Base-by-base conservation (phyloP, 2,888 invertebrate genomes). In the Linnaemya vulpina region DNA sequence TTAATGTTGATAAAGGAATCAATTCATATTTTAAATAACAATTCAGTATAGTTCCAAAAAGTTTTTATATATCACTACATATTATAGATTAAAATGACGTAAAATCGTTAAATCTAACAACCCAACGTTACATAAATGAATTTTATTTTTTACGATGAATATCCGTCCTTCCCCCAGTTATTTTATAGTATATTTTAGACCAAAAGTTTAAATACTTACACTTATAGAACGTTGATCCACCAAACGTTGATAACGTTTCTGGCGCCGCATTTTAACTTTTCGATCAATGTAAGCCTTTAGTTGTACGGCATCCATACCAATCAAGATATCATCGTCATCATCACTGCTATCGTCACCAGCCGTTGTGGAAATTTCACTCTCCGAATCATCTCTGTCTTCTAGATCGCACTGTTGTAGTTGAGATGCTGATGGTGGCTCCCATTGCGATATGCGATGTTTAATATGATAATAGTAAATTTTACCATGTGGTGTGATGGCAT, bases 391-490 rank as follows among this genome's bases (percentile, higher is more conserved):
- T 1, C 40, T 71, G 8, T 84, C 87, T 49, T 74, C 88, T 11
- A 62, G 22, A 17, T 84, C 13, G 40, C 67, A 84, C 43, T 81
- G 15, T 53, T 89, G 62, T 15, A 90, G 88, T 58, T 92, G 94
- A 35, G 91, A 89, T 0, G 89, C 88, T 15, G 90, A 91, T 9
- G 96, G 96, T 40, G 96, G 96, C 87, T 95, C 93, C 97, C 97
- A 97, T 90, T 96, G 97, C 25, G 96, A 94, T 87, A 95, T 94
- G 9, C 97, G 93, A 67, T 95, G 93, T 91, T 95, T 96, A 1
- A 95, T 93, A 91, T 99, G 98, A 93, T 98, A 99, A 93, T 98
- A 99, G 92, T 98, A 99, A 0, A 95, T 94, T 87, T 97, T 94
- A 0, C 98, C 98, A 74, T 96, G 95, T 3, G 94, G 93, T 90